These are phyloP conservation scores for Schrankia costaestrigalis DNA, from an alignment of 2,888 invertebrate genomes.

Conservation along the genomic window DNA sequence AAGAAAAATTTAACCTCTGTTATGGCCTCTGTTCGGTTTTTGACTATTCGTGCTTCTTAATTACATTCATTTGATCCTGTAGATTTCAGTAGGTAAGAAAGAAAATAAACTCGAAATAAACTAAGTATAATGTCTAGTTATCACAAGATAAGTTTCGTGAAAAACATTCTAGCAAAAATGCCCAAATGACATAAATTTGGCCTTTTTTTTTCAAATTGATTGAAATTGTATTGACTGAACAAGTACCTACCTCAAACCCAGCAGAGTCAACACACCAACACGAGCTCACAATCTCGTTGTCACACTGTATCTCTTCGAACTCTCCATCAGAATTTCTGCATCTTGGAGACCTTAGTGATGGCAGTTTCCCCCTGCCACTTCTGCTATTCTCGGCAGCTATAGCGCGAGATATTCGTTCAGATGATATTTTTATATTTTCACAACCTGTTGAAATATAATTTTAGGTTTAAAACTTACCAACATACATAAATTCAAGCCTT, in stretches of 20 bases:
- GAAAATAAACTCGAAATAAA: too few relatives aligned
- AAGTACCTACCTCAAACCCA: conserved; percentile 82
- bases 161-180: too few relatives aligned
- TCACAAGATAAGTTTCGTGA: too few relatives aligned
- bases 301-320: conserved; percentile 89
- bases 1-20: too few relatives aligned
- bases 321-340: conserved; percentile 86
- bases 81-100: too few relatives aligned
- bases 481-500: too few relatives aligned
- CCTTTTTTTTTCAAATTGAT: too few relatives aligned
- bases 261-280: conserved; percentile 93
- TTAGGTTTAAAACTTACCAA: background rate
- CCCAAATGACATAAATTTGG: too few relatives aligned
- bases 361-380: conserved; percentile 82
- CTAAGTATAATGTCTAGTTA: too few relatives aligned
- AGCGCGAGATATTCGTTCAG: conserved; percentile 70
- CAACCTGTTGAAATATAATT: conserved; percentile 49
- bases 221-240: background rate
- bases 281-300: conserved; percentile 84
- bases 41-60: too few relatives aligned
- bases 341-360: conserved; percentile 83
- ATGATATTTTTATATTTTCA: conserved; percentile 66
- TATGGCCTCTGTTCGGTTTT: too few relatives aligned
- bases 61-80: too few relatives aligned
- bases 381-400: conserved; percentile 77